Evolutionary conservation across 2,797 vertebrate genomes (phyloP), one percentile per base, ranked within the genome.

Genomic region (Enteromius thamalakanensis): DNA sequence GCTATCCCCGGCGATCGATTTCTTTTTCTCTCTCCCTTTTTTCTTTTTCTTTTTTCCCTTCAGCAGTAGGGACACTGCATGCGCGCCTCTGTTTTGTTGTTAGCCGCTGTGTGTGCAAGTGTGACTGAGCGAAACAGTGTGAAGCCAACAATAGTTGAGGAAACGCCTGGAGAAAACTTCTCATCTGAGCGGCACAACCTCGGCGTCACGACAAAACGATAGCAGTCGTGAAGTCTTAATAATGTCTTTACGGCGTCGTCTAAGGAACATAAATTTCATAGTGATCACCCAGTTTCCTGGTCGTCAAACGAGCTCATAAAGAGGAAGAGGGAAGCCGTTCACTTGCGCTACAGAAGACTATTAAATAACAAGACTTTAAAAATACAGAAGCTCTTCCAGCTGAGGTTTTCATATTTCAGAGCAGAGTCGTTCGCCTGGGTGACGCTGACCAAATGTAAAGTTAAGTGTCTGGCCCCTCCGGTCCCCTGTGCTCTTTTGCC

Each of bases 1-100:
- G 95, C 96, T 96, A 95, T 97, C 96, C 96, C 91, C 93, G 93
- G 88, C 88, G 95, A 98, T 98, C 96, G 97, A 98, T 98, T 96
- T 94, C 94, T 96, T 94, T 93, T 95, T 96, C 94, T 79, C 79
- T 90, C 91, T 87, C 89, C 84, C 89, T 92, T 92, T 93, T 91
- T 92, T 86, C 91, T 93, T 92, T 88, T 90, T 90, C 65, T 85
- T 93, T 93, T 91, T 90, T 91, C 93, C 94, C 93, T 93, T 93
- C 91, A 93, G 92, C 94, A 91, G 91, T 93, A 92, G 94, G 91
- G 92, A 88, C 90, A 89, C 64, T 55, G 86, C 80, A 71, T 80
- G 87, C 74, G 87, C 86, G 87, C 84, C 84, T 86, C 87, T 86
- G 87, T 88, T 87, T 88, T 67, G 87, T 85, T 87, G 90, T 87